Evolutionary conservation across 2,888 invertebrate genomes (phyloP).

Genomic region (Eilema caniola): DNA sequence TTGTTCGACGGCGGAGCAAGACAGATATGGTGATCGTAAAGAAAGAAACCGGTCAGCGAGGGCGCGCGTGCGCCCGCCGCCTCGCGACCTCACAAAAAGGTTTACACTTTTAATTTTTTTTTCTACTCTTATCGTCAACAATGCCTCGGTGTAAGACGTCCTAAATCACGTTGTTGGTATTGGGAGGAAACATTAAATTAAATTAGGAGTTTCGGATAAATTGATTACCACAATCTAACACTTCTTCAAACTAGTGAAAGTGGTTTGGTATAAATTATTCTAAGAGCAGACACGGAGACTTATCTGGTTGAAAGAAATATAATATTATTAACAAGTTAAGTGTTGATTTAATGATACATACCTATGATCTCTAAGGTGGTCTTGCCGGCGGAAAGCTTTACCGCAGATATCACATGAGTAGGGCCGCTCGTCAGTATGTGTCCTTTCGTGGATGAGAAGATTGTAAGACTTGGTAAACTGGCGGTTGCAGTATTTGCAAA

Average conservation of each 20-base stretch:
- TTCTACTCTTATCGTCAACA: constrained; percentile 79
- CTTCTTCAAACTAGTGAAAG: constrained; percentile 55
- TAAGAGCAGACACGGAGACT: constrained; percentile 18
- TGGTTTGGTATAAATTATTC: constrained; percentile 28
- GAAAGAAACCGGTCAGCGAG: constrained; percentile 80
- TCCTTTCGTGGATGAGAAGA: constrained; percentile 98
- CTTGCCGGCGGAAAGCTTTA: constrained; percentile 98
- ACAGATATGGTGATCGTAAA: constrained; percentile 86
- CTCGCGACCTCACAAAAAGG: constrained; percentile 86
- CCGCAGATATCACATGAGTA: constrained; percentile 98
- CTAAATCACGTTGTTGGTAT: constrained; percentile 80
- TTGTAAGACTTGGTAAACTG: constrained; percentile 99
- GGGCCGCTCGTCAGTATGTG: constrained; percentile 98
- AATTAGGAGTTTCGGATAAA: constrained; percentile 64
- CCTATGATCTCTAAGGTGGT: constrained; percentile 97
- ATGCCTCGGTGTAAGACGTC: constrained; percentile 74
- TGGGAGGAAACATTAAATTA: constrained; percentile 73
- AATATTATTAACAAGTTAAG: constrained; percentile 37
- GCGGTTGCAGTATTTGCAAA: constrained; percentile 98
- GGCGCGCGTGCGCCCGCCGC: constrained; percentile 83
- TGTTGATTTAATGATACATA: constrained; percentile 66
- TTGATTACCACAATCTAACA: constrained; percentile 43
- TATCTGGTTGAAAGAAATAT: constrained; percentile 33
- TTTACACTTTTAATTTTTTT: constrained; percentile 80
- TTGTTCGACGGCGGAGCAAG: constrained; percentile 84